Evolutionary conservation across 2,888 invertebrate species (phyloP).

Genomic region (Eilema griseolum): DNA sequence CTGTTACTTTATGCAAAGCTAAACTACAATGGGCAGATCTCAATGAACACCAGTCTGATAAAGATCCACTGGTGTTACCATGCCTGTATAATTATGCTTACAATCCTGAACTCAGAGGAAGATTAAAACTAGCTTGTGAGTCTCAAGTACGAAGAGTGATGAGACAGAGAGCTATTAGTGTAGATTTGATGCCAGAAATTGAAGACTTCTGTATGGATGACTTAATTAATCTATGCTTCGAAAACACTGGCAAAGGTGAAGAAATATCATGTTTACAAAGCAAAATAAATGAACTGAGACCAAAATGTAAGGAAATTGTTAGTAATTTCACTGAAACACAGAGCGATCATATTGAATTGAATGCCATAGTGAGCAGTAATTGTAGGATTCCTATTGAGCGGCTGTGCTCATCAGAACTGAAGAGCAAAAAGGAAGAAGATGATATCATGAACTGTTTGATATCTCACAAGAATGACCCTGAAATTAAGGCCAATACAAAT

Average conservation of each 20-base stretch:
- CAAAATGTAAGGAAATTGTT: constrained; percentile 92
- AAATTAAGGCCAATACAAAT: constrained; percentile 92
- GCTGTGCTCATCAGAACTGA: constrained; percentile 90
- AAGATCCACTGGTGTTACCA: constrained; percentile 94
- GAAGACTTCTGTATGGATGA: constrained; percentile 96
- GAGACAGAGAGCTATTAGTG: constrained; percentile 96
- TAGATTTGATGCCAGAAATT: constrained; percentile 97
- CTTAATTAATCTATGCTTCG: constrained; percentile 93
- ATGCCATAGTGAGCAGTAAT: constrained; percentile 94
- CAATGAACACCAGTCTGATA: constrained; percentile 90
- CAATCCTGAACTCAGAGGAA: constrained; percentile 80
- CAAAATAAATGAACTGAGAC: constrained; percentile 90
- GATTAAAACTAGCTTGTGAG: constrained; percentile 88
- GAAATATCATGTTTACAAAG: constrained; percentile 98
- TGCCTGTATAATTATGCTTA: constrained; percentile 94
- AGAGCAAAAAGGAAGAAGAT: constrained; percentile 92
- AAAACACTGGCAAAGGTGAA: constrained; percentile 94
- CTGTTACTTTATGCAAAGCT: constrained; percentile 93
- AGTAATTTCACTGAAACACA: constrained; percentile 95
- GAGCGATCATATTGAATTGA: constrained; percentile 95
- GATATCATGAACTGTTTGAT: constrained; percentile 98
- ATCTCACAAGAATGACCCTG: constrained; percentile 95
- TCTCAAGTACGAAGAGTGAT: constrained; percentile 96
- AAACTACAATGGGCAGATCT: constrained; percentile 91
- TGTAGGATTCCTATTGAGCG: constrained; percentile 93